Percentiles rank a stretch among this genome's conserved stretches.
Evolutionary conservation across 2,888 invertebrate species (phyloP).

Genomic region (Epinotia nisella): DNA sequence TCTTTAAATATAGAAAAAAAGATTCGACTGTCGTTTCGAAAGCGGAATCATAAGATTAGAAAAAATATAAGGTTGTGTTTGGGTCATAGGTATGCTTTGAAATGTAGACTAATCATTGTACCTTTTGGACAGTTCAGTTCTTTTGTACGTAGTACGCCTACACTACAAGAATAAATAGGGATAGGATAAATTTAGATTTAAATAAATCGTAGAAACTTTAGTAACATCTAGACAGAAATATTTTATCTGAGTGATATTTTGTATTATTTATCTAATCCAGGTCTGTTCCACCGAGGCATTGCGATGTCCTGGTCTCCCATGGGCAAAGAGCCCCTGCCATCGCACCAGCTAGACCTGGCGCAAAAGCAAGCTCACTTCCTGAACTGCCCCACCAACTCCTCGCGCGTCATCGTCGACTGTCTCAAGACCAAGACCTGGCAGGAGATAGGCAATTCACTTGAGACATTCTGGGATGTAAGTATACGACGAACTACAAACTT

Average conservation of each 20-base stretch:
- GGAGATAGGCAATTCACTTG: slow-evolving; percentile 77
- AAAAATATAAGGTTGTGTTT: too few species aligned
- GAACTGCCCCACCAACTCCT: slow-evolving; percentile 83
- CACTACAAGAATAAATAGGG: too few species aligned
- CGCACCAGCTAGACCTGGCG: slow-evolving; percentile 84
- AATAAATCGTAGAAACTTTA: too few species aligned
- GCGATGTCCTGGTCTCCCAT: slow-evolving; percentile 87
- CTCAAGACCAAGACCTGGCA: slow-evolving; percentile 78
- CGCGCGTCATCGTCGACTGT: slow-evolving; percentile 84
- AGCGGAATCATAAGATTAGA: too few species aligned
- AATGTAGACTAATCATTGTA: too few species aligned
- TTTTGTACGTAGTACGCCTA: too few species aligned
- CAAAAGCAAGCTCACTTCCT: slow-evolving; percentile 86
- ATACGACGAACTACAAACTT: neutral
- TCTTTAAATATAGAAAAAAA: too few species aligned
- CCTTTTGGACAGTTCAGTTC: too few species aligned
- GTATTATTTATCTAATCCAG: slow-evolving; percentile 58
- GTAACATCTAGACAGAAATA: neutral
- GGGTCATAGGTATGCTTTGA: too few species aligned
- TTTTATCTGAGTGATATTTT: neutral
- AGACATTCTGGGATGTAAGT: slow-evolving; percentile 73
- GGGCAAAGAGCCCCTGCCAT: slow-evolving; percentile 80
- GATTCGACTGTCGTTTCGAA: too few species aligned
- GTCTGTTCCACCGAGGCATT: slow-evolving; percentile 88
- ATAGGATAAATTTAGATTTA: too few species aligned